Evolutionary conservation across 1,140 invertebrate genomes (phyloP), one percentile per base, ranked within the genome.

Genomic region (Trachelipus rathkii): DNA sequence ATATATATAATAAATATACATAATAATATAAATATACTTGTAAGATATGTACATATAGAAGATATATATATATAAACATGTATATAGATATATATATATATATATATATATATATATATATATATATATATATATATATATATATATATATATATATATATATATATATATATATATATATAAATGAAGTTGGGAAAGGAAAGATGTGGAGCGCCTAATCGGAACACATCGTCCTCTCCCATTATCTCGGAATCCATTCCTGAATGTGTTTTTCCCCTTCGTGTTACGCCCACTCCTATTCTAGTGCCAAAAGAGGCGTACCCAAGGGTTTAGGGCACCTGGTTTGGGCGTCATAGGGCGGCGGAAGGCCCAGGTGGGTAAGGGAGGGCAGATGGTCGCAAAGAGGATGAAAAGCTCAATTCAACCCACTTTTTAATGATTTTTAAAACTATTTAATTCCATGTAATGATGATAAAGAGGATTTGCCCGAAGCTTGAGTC

Each of bases 201-300:
- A 15, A 19, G 50, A 2, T 60, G 11, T 19, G 19, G 50, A 60
- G 19, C 50, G 50, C 50, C 8, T 60, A 60, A 60, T 60, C 50
- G 2, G 11, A 13, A 60, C 11, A 19, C 50, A 19, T 60, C 50
- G 11, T 60, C 50, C 50, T 60, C 50, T 60, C 50, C 50, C 50
- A 60, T 60, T 60, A 60, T 60, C 50, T 60, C 11, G 11, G 50
- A 60, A 60, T 60, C 11, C 19, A 19, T 60, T 19, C 8, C 19
- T 60, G 50, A 60, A 60, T 60, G 50, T 60, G 50, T 60, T 60
- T 60, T 60, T 60, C 50, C 50, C 50, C 50, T 60, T 60, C 50
- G 50, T 15, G 50, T 60, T 60, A 60, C 50, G 50, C 50, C 50
- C 50, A 60, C 8, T 60, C 50, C 50, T 60, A 60, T 60, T 60